Percentiles rank a stretch among this genome's conserved stretches.
Conservation (phyloP, 2,888 invertebrate species). For the Labia minor region DNA sequence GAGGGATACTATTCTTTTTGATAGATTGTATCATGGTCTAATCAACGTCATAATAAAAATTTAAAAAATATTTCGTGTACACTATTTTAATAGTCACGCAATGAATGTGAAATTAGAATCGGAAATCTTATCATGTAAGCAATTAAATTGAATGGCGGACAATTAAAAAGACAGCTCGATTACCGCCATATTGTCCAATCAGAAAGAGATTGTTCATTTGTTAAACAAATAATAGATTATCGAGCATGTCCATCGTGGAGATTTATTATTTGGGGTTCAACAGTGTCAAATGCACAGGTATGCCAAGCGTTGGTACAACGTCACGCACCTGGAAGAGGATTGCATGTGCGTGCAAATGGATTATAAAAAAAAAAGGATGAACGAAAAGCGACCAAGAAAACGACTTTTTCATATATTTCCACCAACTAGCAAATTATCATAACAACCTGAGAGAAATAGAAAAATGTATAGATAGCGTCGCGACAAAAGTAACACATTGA, state of each 20-base stretch:
- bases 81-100: background rate
- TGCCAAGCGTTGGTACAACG: too few relatives aligned
- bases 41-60: background rate
- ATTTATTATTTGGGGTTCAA: background rate
- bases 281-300: background rate
- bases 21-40: background rate
- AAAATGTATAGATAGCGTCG: too few relatives aligned
- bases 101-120: background rate
- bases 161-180: background rate
- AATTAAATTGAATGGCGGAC: background rate
- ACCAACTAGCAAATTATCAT: too few relatives aligned
- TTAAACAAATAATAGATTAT: background rate
- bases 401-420: too few relatives aligned
- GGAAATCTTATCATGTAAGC: background rate
- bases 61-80: background rate
- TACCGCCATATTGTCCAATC: background rate
- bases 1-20: too few relatives aligned
- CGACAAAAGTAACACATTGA: too few relatives aligned
- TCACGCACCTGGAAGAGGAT: too few relatives aligned
- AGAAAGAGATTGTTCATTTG: background rate
- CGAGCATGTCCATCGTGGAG: background rate
- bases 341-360: background rate
- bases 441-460: too few relatives aligned
- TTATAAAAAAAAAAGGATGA: too few relatives aligned
- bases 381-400: too few relatives aligned